Conservation (phyloP, 2,797 vertebrate species). For the Pipistrellus kuhlii region DNA sequence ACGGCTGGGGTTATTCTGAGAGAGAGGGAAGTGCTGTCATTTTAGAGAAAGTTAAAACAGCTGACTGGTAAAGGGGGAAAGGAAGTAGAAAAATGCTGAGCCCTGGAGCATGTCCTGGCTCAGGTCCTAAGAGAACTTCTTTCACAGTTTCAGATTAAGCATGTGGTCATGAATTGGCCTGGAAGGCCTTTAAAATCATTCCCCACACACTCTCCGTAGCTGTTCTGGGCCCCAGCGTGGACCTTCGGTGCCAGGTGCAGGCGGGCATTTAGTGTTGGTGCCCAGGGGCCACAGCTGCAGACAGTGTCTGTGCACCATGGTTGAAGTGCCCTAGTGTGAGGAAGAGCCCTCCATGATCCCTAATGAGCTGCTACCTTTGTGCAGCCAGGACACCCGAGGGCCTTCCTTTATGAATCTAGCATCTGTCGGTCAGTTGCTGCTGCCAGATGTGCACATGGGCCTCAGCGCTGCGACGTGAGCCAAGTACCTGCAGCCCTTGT, state of each 20-base stretch:
- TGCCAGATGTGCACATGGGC: fast-evolving
- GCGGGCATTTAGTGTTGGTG: background rate
- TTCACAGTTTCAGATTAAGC: background rate
- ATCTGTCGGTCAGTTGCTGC: background rate
- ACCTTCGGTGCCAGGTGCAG: background rate
- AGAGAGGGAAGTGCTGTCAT: background rate
- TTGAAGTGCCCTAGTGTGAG: background rate
- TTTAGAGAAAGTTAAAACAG: background rate
- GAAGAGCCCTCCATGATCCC: fast-evolving
- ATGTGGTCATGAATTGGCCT: background rate
- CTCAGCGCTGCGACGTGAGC: background rate
- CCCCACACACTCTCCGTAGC: background rate
- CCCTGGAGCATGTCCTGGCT: background rate
- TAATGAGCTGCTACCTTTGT: background rate
- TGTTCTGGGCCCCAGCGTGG: background rate
- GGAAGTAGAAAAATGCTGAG: background rate
- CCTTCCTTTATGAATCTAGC: background rate
- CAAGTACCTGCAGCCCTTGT: background rate
- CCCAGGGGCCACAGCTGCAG: background rate
- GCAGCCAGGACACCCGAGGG: background rate
- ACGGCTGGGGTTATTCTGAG: background rate
- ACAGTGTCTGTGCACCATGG: background rate
- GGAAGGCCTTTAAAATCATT: background rate
- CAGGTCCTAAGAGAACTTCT: background rate
- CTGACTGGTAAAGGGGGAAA: background rate